Conservation (phyloP, 2,113 vertebrate genomes). For the Chamaetylas fuelleborni region DNA sequence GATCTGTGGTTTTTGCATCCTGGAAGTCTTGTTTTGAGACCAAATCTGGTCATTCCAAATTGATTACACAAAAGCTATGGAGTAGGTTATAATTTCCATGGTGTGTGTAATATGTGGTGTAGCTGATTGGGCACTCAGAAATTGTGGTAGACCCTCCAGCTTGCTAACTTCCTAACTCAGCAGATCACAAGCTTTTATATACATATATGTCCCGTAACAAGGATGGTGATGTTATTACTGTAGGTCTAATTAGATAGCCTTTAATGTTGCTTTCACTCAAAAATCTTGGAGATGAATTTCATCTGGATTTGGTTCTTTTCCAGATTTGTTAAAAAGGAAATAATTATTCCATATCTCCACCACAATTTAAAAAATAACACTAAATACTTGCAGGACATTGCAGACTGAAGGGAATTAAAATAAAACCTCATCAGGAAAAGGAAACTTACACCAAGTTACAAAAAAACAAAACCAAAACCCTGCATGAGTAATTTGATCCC, state of each 20-base stretch:
- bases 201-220: constrained; percentile 36
- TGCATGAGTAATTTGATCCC: constrained; percentile 53
- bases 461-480: not conserved
- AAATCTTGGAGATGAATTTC: constrained; percentile 30
- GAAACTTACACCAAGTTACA: constrained; percentile 32
- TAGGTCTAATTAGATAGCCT: constrained; percentile 46
- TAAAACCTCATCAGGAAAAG: constrained; percentile 39
- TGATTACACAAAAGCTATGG: constrained; percentile 57
- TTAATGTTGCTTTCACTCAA: constrained; percentile 43
- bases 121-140: constrained; percentile 59
- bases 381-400: constrained; percentile 13
- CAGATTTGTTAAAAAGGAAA: constrained; percentile 43
- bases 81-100: constrained; percentile 61
- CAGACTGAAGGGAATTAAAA: constrained; percentile 56
- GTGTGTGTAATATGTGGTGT: constrained; percentile 66
- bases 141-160: constrained; percentile 59
- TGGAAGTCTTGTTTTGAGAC: constrained; percentile 68
- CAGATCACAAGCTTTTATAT: constrained; percentile 50
- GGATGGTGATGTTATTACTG: constrained; percentile 45
- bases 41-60: constrained; percentile 54
- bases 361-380: constrained; percentile 23
- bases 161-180: constrained; percentile 65
- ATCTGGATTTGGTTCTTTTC: constrained; percentile 53
- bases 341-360: constrained; percentile 30
- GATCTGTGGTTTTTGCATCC: constrained; percentile 57